Evolutionary conservation across 2,888 invertebrate species (phyloP).

Genomic region (Eutolmus rufibarbis): DNA sequence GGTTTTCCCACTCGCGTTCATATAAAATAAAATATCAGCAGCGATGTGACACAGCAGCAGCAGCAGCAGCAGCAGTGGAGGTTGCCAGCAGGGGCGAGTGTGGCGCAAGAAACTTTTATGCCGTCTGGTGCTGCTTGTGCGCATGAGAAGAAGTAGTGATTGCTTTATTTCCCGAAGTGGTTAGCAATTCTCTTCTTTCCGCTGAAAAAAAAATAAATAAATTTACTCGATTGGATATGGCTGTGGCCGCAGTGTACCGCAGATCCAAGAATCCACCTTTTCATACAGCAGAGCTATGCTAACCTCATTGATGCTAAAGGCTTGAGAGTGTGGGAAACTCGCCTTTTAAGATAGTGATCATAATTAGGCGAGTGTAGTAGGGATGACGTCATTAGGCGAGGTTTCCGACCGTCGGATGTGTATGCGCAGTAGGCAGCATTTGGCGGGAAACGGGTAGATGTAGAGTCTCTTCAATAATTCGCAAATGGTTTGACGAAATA

Average conservation of each 20-base stretch:
- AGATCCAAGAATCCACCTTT: background rate
- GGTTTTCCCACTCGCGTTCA: background rate
- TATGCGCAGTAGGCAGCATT: conserved; percentile 34
- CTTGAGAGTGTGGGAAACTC: background rate
- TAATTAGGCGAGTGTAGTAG: background rate
- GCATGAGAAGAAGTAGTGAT: background rate
- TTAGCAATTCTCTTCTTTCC: background rate
- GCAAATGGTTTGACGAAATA: background rate
- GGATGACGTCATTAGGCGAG: conserved; percentile 48
- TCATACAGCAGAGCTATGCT: background rate
- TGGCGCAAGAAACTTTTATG: background rate
- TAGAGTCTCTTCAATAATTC: background rate
- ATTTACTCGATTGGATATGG: background rate
- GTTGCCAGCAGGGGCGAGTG: background rate
- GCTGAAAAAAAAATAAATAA: background rate
- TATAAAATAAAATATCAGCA: background rate
- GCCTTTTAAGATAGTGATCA: background rate
- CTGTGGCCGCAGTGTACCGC: background rate
- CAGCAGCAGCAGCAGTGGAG: background rate
- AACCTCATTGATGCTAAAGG: background rate
- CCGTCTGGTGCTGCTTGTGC: background rate
- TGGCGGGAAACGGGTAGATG: conserved; percentile 43
- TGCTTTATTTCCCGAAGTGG: background rate
- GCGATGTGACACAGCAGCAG: background rate
- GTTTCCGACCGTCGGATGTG: conserved; percentile 33